Evolutionary conservation across 2,888 invertebrate genomes (phyloP).

Genomic region (Trissolcus japonicus): DNA sequence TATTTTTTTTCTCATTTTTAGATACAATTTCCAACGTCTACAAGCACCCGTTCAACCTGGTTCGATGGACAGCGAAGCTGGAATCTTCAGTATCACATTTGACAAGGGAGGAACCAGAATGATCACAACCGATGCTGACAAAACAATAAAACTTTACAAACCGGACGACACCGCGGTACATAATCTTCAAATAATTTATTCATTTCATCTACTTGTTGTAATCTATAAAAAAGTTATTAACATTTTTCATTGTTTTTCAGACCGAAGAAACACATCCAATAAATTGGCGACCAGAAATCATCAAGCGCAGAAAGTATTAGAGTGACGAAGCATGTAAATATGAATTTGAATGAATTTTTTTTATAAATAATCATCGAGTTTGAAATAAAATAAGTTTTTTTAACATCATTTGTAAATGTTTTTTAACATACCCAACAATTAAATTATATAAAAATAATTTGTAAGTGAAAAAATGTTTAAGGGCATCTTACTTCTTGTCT

Average conservation of each 20-base stretch:
- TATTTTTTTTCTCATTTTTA: conserved; percentile 23
- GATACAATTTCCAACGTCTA: conserved; percentile 95
- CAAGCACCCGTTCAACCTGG: conserved; percentile 98
- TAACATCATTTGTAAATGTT: neutral
- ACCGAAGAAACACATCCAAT: conserved; percentile 97
- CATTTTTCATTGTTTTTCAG: conserved; percentile 71
- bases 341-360: neutral
- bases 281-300: conserved; percentile 97
- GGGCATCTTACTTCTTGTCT: neutral
- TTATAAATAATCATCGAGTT: neutral
- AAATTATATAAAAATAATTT: neutral
- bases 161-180: conserved; percentile 92
- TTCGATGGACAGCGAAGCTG: conserved; percentile 99
- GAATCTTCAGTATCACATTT: conserved; percentile 96
- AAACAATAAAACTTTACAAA: conserved; percentile 98
- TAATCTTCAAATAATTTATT: conserved; percentile 28
- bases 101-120: conserved; percentile 96
- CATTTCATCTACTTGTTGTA: neutral
- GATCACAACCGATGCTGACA: conserved; percentile 98
- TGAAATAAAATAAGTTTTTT: neutral
- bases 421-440: neutral
- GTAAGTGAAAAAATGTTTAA: neutral
- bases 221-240: neutral
- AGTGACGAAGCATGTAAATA: neutral
- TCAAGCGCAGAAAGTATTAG: conserved; percentile 92